These are phyloP conservation scores for Notechis scutatus DNA, from an alignment of 2,113 vertebrate species.

Conservation along the genomic window DNA sequence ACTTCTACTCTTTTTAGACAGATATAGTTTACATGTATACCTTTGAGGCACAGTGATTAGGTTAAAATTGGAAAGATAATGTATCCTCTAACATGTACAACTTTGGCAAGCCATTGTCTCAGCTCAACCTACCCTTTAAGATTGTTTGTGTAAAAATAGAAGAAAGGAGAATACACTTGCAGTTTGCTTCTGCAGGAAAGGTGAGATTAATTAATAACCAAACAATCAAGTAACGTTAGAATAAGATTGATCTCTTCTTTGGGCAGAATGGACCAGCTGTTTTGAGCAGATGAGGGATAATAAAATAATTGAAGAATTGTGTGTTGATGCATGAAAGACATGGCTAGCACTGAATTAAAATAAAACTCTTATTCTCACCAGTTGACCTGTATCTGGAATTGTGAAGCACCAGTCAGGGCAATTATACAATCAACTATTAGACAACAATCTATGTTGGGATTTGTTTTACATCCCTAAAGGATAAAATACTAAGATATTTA, in stretches of 20 bases:
- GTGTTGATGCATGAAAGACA: neutral
- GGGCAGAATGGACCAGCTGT: neutral
- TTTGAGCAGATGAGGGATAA: neutral
- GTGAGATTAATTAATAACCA: neutral
- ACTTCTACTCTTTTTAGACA: neutral
- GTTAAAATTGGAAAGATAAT: neutral
- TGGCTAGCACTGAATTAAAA: neutral
- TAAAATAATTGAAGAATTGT: neutral
- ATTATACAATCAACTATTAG: neutral
- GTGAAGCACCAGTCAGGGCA: neutral
- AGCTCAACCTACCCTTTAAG: neutral
- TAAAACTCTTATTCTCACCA: neutral
- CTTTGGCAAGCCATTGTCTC: neutral
- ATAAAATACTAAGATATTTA: neutral
- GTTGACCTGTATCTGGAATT: neutral
- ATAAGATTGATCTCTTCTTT: neutral
- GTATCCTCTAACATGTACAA: neutral
- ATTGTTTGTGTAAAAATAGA: neutral
- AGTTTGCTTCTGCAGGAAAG: neutral
- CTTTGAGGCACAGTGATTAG: neutral
- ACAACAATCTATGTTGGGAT: neutral
- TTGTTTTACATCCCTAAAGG: neutral
- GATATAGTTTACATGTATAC: neutral
- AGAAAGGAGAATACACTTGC: neutral
- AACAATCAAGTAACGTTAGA: neutral